phyloP scores from a whole-genome alignment of 2,888 invertebrate genomes.

The Eilema griseolum region DNA sequence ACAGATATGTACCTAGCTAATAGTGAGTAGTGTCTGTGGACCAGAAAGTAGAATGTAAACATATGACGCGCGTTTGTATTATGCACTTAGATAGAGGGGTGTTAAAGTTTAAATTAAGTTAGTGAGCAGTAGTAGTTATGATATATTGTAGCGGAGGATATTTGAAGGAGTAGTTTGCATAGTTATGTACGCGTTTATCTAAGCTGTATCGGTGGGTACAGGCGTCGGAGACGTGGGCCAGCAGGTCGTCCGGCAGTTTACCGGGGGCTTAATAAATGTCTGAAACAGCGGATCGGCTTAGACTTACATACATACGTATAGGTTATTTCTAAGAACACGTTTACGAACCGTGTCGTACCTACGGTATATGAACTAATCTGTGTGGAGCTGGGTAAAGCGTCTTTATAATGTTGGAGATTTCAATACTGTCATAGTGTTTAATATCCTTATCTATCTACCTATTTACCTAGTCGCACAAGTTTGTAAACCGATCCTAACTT shows the following conservation, averaged over 20 bases:
- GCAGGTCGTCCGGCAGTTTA: slow-evolving; percentile 64
- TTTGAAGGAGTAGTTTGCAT: slow-evolving; percentile 78
- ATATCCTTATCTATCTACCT: not conserved
- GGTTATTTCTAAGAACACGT: slow-evolving; percentile 32
- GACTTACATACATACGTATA: slow-evolving; percentile 29
- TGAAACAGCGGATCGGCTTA: slow-evolving; percentile 57
- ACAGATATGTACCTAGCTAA: slow-evolving; percentile 79
- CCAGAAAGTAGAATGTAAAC: slow-evolving; percentile 47
- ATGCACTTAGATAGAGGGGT: slow-evolving; percentile 48
- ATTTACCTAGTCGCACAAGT: not conserved
- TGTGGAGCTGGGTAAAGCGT: not conserved
- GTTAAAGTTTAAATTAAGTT: slow-evolving; percentile 64
- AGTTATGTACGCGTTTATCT: slow-evolving; percentile 82
- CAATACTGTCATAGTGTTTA: not conserved
- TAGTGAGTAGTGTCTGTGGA: slow-evolving; percentile 66
- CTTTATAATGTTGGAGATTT: slow-evolving; percentile 7
- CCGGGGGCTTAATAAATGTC: slow-evolving; percentile 63
- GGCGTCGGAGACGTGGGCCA: slow-evolving; percentile 63
- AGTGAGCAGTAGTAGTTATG: slow-evolving; percentile 49
- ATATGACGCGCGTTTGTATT: slow-evolving; percentile 43
- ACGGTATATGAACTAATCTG: slow-evolving; percentile 5
- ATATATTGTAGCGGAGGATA: slow-evolving; percentile 43
- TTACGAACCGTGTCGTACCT: slow-evolving; percentile 21
- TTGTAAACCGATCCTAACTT: not conserved
- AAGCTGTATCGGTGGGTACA: slow-evolving; percentile 76